Percentiles rank a stretch among this genome's conserved stretches.
phyloP scores from a whole-genome alignment of 2,888 invertebrate genomes.

The Cantharis rufa region DNA sequence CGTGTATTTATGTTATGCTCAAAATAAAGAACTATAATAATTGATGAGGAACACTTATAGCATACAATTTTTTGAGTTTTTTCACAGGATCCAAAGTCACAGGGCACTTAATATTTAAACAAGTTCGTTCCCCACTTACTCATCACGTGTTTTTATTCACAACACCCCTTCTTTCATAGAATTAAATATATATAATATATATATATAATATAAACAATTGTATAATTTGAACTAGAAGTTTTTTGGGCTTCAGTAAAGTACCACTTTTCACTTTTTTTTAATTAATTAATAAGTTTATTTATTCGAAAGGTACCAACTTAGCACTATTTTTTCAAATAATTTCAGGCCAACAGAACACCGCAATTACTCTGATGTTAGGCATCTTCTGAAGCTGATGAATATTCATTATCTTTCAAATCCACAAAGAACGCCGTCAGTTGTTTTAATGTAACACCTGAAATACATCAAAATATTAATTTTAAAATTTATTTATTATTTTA shows the following conservation, averaged over 20 bases:
- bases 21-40: constrained; percentile 9
- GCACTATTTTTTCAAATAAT: constrained; percentile 6
- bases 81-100: constrained; percentile 28
- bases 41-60: constrained; percentile 34
- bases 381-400: constrained; percentile 51
- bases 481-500: neutral
- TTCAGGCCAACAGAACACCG: constrained; percentile 28
- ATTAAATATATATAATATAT: constrained; percentile 49
- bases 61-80: constrained; percentile 44
- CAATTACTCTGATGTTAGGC: constrained; percentile 41
- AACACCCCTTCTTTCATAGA: constrained; percentile 45
- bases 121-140: constrained; percentile 38
- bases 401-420: constrained; percentile 69
- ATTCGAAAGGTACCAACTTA: constrained; percentile 22
- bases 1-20: constrained; percentile 18
- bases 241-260: constrained; percentile 9
- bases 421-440: constrained; percentile 76
- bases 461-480: too few species aligned
- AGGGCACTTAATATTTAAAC: constrained; percentile 41
- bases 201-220: constrained; percentile 54
- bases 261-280: constrained; percentile 16
- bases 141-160: constrained; percentile 37
- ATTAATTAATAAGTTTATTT: constrained; percentile 38
- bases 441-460: constrained; percentile 69
- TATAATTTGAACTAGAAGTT: constrained; percentile 53